Evolutionary conservation across 2,888 invertebrate genomes (phyloP).

Genomic region (Sussaba pulchella): DNA sequence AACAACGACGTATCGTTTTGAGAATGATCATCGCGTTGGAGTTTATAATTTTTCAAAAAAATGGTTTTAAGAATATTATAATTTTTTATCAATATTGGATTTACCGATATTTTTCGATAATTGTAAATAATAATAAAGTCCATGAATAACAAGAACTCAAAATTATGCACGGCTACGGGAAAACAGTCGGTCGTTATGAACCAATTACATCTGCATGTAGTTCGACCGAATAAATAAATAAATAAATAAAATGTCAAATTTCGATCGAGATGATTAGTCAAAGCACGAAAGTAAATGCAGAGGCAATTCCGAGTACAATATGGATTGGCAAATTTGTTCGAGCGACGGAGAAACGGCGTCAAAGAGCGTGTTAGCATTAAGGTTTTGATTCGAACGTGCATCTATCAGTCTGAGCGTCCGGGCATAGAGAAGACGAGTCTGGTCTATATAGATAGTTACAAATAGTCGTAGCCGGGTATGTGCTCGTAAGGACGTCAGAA

Average conservation of each 20-base stretch:
- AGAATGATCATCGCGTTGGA: too few relatives aligned
- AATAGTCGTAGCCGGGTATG: conserved; percentile 21
- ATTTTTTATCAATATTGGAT: too few relatives aligned
- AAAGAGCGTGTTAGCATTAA: background rate
- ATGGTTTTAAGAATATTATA: too few relatives aligned
- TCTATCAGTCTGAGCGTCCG: conserved; percentile 1
- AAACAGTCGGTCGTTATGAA: background rate
- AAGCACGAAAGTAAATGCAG: background rate
- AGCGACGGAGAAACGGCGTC: background rate
- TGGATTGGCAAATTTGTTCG: background rate
- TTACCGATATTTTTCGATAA: too few relatives aligned
- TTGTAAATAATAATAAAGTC: too few relatives aligned
- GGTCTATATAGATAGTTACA: conserved; percentile 20
- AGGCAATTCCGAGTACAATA: background rate
- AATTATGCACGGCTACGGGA: background rate
- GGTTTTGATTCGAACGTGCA: background rate
- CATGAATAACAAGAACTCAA: too few relatives aligned
- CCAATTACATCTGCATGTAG: background rate
- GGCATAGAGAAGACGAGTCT: background rate
- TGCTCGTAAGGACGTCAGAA: conserved; percentile 38
- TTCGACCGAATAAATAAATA: background rate
- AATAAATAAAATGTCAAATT: background rate
- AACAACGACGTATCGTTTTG: conserved; percentile 27
- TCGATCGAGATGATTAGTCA: background rate
- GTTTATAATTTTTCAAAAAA: too few relatives aligned